Percentiles rank a stretch among this genome's conserved stretches.
phyloP scores from a whole-genome alignment of 2,888 invertebrate species.

The Branchinecta sandiegonensis region DNA sequence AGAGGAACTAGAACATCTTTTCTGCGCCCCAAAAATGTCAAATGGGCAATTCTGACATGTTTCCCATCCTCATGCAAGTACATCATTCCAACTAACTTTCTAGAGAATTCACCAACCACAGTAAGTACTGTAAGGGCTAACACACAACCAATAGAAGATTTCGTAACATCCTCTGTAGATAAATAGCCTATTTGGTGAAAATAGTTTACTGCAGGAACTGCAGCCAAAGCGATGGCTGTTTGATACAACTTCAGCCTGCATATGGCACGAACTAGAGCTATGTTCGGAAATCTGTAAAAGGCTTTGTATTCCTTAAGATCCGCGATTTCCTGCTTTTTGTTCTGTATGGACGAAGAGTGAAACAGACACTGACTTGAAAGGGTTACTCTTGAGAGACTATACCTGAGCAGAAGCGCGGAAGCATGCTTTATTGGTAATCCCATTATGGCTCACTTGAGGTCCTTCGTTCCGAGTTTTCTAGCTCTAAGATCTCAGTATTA shows the following conservation, averaged over 20 bases:
- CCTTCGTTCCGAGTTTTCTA: background rate
- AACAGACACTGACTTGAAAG: no score
- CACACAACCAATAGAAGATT: background rate
- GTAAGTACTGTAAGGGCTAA: background rate
- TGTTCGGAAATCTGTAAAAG: background rate
- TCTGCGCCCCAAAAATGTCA: background rate
- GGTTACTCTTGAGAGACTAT: background rate
- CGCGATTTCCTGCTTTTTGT: background rate
- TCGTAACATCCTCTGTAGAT: background rate
- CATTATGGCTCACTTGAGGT: no score
- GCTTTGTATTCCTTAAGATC: background rate
- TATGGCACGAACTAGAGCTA: background rate
- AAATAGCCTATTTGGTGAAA: background rate
- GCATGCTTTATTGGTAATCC: no score
- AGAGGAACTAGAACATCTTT: background rate
- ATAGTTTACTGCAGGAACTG: background rate
- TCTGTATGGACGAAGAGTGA: background rate
- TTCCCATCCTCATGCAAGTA: constrained; percentile 1
- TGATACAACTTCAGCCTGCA: constrained; percentile 4
- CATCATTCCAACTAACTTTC: background rate
- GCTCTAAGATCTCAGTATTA: constrained; percentile 4
- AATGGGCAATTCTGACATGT: constrained; percentile 10
- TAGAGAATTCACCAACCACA: background rate
- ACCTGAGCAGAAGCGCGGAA: background rate
- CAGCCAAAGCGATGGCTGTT: background rate